A percentile compares a stretch with the other conserved stretches of the same genome.
These are phyloP conservation scores for Erythrocercus mccallii DNA, from an alignment of 2,113 vertebrate species.

Conservation along the genomic window DNA sequence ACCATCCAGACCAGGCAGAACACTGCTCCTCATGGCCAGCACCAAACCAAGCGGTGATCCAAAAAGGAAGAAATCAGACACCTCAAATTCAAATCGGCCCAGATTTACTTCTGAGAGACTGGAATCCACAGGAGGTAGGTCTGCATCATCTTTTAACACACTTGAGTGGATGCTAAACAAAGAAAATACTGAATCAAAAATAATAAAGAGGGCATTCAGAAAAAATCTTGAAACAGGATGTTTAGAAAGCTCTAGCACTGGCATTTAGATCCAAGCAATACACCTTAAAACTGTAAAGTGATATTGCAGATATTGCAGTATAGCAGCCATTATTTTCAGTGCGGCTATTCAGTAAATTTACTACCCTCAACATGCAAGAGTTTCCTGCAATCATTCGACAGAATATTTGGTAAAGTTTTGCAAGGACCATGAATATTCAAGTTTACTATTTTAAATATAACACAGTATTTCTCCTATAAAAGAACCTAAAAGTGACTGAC, in stretches of 20 bases:
- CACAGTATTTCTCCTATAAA: background rate
- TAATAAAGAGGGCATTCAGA: background rate
- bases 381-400: background rate
- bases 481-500: background rate
- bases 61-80: constrained; percentile 94
- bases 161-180: constrained; percentile 76
- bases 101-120: constrained; percentile 78
- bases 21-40: constrained; percentile 93
- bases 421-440: background rate
- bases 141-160: constrained; percentile 81
- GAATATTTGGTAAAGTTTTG: background rate
- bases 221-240: background rate
- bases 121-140: constrained; percentile 70
- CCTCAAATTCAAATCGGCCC: constrained; percentile 91
- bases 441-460: background rate
- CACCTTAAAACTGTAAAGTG: background rate
- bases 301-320: background rate
- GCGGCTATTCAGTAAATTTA: background rate
- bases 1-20: constrained; percentile 90
- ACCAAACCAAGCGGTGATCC: constrained; percentile 94
- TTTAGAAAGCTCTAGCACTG: background rate
- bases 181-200: background rate
- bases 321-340: background rate
- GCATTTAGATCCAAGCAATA: background rate
- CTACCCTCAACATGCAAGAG: background rate